Conservation (phyloP, 2,888 invertebrate species). For the Melangyna quadrimaculata region DNA sequence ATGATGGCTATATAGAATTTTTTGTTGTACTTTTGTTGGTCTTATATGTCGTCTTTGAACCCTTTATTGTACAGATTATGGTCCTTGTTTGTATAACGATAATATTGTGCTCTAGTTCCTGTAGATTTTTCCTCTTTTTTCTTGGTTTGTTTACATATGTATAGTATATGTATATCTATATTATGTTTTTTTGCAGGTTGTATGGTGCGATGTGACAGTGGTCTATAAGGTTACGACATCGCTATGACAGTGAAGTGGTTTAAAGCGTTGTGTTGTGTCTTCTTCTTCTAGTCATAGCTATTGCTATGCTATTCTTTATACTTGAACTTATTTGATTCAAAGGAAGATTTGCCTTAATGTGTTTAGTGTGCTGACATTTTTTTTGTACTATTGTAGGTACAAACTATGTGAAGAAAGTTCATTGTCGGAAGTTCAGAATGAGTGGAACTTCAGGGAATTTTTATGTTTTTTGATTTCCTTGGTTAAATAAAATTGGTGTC, state of each 20-base stretch:
- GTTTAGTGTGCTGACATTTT: background rate
- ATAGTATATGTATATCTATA: too few relatives aligned
- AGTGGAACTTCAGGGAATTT: background rate
- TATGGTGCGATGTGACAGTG: conserved; percentile 11
- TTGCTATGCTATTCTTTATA: conserved; percentile 27
- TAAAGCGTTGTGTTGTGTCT: conserved; percentile 6
- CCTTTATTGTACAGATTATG: conserved; percentile 9
- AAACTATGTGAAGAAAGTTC: background rate
- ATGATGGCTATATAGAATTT: conserved; percentile 28
- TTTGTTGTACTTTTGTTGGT: conserved; percentile 21
- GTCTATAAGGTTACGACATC: background rate
- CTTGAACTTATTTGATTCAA: conserved; percentile 52
- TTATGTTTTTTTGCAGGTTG: background rate
- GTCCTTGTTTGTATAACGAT: conserved; percentile 19
- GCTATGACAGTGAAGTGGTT: conserved; percentile 51
- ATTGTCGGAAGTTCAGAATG: background rate
- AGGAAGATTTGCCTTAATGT: conserved; percentile 35
- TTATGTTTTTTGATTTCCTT: background rate
- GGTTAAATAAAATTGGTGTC: background rate
- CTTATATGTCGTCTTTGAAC: conserved; percentile 4
- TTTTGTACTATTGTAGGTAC: background rate
- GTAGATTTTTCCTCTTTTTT: conserved; percentile 1
- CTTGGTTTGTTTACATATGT: background rate
- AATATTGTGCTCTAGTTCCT: conserved; percentile 31
- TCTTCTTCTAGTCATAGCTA: too few relatives aligned